Percentiles rank a stretch among this genome's conserved stretches.
phyloP scores from a whole-genome alignment of 2,797 vertebrate species.

The Vireo griseus region DNA sequence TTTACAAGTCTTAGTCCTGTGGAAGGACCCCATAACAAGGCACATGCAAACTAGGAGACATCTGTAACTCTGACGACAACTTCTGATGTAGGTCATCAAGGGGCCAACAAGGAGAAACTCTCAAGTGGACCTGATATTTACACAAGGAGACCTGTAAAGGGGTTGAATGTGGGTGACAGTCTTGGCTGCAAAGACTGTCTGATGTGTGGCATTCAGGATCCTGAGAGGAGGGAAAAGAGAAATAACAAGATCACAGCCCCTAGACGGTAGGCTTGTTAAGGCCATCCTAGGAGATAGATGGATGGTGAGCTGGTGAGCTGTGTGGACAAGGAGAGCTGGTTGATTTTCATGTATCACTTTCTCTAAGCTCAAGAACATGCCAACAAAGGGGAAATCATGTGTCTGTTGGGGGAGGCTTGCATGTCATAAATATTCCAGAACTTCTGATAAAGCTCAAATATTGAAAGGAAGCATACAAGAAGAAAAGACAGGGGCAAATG shows the following conservation, averaged over 20 bases:
- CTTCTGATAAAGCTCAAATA: neutral
- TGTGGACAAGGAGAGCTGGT: neutral
- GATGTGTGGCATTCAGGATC: neutral
- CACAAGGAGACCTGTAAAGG: neutral
- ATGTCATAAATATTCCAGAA: neutral
- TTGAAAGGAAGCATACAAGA: neutral
- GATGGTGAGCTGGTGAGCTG: neutral
- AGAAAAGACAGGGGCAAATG: neutral
- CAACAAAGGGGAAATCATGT: neutral
- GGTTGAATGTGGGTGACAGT: rapidly evolving
- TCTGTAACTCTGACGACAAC: neutral
- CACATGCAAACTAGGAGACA: neutral
- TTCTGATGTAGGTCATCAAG: neutral
- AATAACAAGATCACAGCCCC: neutral
- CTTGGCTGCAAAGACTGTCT: neutral
- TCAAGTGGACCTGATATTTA: neutral
- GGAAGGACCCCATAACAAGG: neutral
- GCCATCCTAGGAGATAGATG: no score
- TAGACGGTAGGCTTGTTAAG: neutral
- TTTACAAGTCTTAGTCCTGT: neutral
- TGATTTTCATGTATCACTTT: neutral
- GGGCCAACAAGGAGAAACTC: neutral
- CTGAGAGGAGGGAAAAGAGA: neutral
- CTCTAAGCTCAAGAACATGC: neutral
- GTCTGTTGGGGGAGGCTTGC: neutral